A percentile compares a stretch with the other conserved stretches of the same genome.
Evolutionary conservation across 2,797 vertebrate species (phyloP).

Genomic region (Acanthurus tractus): DNA sequence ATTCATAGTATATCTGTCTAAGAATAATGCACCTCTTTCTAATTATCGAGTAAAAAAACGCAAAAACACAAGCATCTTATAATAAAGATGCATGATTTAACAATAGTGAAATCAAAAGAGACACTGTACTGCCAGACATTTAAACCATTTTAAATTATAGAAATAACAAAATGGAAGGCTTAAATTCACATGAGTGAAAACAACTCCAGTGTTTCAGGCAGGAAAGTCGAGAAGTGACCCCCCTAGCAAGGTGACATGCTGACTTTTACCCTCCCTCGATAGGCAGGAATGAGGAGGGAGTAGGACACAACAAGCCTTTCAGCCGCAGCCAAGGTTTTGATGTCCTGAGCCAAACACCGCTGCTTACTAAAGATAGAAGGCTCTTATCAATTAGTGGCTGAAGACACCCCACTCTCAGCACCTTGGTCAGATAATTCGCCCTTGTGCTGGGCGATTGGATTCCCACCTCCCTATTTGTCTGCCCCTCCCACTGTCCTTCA

Average conservation of each 20-base stretch:
- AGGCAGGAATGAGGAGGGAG: constrained; percentile 62
- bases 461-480: constrained; percentile 77
- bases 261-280: constrained; percentile 71
- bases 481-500: constrained; percentile 80
- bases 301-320: constrained; percentile 79
- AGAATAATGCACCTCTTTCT: neutral
- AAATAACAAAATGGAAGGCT: constrained; percentile 37
- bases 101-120: neutral
- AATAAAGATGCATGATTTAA: neutral
- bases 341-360: constrained; percentile 82
- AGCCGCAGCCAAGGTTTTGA: constrained; percentile 84
- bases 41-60: neutral
- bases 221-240: constrained; percentile 72
- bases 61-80: too few species aligned
- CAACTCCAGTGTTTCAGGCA: constrained; percentile 56
- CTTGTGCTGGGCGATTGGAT: constrained; percentile 82
- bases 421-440: constrained; percentile 86
- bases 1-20: neutral
- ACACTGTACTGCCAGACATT: neutral
- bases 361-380: constrained; percentile 86
- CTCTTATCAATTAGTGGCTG: constrained; percentile 87
- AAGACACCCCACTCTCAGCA: constrained; percentile 81
- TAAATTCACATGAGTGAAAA: constrained; percentile 60
- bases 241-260: constrained; percentile 79
- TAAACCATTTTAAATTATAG: neutral